Evolutionary conservation across 2,113 vertebrate species (phyloP), one percentile per base, ranked within the genome.

Genomic region (Seriola dumerili): DNA sequence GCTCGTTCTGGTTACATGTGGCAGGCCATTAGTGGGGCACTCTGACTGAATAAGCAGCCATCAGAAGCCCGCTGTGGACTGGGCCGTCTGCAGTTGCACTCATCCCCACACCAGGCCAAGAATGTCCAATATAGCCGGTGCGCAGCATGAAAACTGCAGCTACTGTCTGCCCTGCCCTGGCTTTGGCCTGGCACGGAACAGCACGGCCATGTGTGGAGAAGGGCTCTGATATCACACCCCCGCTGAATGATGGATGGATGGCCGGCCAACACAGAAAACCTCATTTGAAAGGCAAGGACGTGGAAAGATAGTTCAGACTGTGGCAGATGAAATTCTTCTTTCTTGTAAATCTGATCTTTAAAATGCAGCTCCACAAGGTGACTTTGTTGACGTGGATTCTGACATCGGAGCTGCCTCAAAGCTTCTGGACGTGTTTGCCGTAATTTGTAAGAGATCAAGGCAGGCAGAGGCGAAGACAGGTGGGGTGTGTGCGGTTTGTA

Each of bases 11-110:
- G 91, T 92, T 90, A 46, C 94, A 91, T 89, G 89, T 71, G 90
- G 90, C 84, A 88, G 80, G 83, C 87, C 93, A 92, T 88, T 94
- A 95, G 91, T 88, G 83, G 63, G 79, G 80, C 91, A 79, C n/a
- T 55, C 88, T 81, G 87, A 92, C 85, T 88, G 85, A 77, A 85
- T 90, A 95, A 95, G 93, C 91, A 94, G 87, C 86, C 92, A 95
- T 95, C 93, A 96, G 92, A 90, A 84, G 72, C 92, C 91, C 81
- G 81, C 94, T 95, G 93, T 67, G 88, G 94, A 91, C 90, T 84
- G 74, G 72, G 52, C 58, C 76, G 9, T 72, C 69, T 89, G 74
- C 95, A 75, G 92, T 94, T 92, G 87, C 78, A 72, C 69, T 68
- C 32, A 11, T 42, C 59, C 72, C 89, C 70, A 83, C 85, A 67